phyloP scores from a whole-genome alignment of 2,888 invertebrate species.

The Camponotus fellah region DNA sequence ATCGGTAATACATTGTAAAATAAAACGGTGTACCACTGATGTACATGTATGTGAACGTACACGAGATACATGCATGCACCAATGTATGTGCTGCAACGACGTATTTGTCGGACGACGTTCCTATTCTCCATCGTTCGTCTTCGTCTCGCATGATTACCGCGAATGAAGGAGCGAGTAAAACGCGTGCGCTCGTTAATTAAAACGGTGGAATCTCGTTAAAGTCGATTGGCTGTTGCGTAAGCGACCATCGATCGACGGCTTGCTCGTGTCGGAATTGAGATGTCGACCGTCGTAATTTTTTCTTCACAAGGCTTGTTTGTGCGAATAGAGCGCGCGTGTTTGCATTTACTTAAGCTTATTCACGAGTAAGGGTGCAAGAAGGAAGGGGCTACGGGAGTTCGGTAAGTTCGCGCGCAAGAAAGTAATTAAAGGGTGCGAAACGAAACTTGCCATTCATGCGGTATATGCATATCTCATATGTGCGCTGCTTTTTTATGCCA shows the following conservation, averaged over 20 bases:
- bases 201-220: constrained; percentile 75
- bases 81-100: constrained; percentile 55
- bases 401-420: constrained; percentile 21
- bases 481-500: constrained; percentile 4
- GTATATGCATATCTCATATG: neutral
- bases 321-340: constrained; percentile 19
- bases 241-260: constrained; percentile 62
- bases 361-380: neutral
- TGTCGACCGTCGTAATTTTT: constrained; percentile 62
- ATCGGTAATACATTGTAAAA: constrained; percentile 77
- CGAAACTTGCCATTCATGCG: neutral
- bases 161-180: constrained; percentile 34
- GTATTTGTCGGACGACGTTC: constrained; percentile 75
- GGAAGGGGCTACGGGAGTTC: constrained; percentile 1
- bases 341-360: neutral
- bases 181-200: constrained; percentile 75
- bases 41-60: constrained; percentile 74
- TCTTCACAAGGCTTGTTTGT: constrained; percentile 32
- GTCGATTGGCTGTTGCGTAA: constrained; percentile 74
- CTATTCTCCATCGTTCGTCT: constrained; percentile 42
- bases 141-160: constrained; percentile 51
- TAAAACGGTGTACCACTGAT: constrained; percentile 72
- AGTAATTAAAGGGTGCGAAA: constrained; percentile 56
- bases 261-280: constrained; percentile 69
- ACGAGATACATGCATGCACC: constrained; percentile 71